Evolutionary conservation across 2,888 invertebrate genomes (phyloP), one percentile per base, ranked within the genome.

Genomic region (Coelinius sp.): DNA sequence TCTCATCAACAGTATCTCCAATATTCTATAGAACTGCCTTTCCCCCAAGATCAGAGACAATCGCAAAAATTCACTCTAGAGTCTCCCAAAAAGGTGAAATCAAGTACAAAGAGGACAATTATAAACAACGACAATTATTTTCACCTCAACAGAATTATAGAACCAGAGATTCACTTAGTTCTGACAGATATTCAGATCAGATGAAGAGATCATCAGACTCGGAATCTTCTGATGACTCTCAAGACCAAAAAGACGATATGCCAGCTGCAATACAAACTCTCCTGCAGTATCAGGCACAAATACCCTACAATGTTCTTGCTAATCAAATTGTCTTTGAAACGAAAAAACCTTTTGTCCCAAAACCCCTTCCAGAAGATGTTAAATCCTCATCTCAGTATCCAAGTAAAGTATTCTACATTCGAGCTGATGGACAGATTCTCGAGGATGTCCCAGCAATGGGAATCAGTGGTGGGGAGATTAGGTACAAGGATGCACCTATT

Each of bases 221-320:
- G 6, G 38, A 31, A 38, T 24, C 24, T 1, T 5, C 66, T 6
- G 22, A 24, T 24, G 63, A 25, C 7, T 12, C 20, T 1, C 49
- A 59, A 5, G 38, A 17, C 8, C 35, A 63, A n/a, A 44, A 38
- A 10, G 12, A 67, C 8, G 27, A 38, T 20, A 86, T 84, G 84
- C 86, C 86, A 0, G 67, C 62, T n/a, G 83, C 81, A 46, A 82
- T 87, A 22, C 83, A 83, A 49, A 82, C 83, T 31, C 59, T 87
- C 25, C 31, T 87, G 12, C 79, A 80, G 10, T 83, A 81, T 62
- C 87, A 87, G 49, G 82, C 86, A 0, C 83, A 84, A 46, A 81
- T 83, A 6, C 87, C 87, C 0, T 87, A 87, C 64, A 82, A 86
- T 71, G 85, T 86, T 0, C 85, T 84, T 2, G 86, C 87, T 0